Evolutionary conservation across 2,888 invertebrate species (phyloP).

Genomic region (Dermolepida albohirtum): DNA sequence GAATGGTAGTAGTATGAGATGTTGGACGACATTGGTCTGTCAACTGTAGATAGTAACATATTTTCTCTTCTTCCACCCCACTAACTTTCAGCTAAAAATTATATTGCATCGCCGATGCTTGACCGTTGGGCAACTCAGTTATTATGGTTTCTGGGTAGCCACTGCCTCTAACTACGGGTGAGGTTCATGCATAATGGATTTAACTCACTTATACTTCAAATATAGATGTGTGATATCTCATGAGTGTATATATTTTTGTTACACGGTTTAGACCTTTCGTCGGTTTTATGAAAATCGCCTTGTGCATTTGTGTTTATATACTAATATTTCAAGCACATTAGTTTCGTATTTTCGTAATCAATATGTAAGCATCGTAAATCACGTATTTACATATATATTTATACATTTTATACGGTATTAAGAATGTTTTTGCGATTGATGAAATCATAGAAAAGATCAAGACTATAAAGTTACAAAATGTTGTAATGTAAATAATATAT

Average conservation of each 20-base stretch:
- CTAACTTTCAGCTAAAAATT: constrained; percentile 62
- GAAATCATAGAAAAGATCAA: too few species aligned
- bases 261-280: neutral
- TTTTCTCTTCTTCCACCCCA: constrained; percentile 62
- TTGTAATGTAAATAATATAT: too few species aligned
- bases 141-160: constrained; percentile 55
- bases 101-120: constrained; percentile 60
- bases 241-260: constrained; percentile 7
- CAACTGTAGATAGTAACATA: constrained; percentile 61
- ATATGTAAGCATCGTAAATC: too few species aligned
- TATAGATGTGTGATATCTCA: constrained; percentile 15
- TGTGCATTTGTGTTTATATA: neutral
- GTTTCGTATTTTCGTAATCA: too few species aligned
- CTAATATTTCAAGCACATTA: neutral
- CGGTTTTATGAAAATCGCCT: neutral
- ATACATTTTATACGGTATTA: too few species aligned
- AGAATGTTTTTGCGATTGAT: constrained; percentile 9
- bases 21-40: constrained; percentile 46
- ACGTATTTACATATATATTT: too few species aligned
- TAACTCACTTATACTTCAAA: constrained; percentile 39
- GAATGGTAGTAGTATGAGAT: neutral
- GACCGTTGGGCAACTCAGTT: constrained; percentile 60
- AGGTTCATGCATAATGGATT: constrained; percentile 59
- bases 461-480: too few species aligned
- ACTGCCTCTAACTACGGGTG: constrained; percentile 44